Base-by-base conservation (phyloP, 2,888 invertebrate species). In the Zygaena filipendulae region DNA sequence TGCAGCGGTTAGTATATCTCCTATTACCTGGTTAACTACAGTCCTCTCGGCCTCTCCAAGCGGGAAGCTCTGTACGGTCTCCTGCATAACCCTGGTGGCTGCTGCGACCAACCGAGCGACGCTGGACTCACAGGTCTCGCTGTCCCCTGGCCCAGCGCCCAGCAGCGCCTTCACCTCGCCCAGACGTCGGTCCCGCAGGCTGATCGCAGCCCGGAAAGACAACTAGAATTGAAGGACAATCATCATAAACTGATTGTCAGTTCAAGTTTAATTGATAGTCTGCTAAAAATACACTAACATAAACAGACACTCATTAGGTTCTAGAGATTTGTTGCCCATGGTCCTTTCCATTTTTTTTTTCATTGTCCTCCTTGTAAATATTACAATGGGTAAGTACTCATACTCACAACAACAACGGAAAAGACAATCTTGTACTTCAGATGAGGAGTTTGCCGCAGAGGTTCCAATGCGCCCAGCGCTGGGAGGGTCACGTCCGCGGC, bases 381-480 rank as follows among this genome's bases (percentile, higher is more conserved):
- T n/a, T n/a, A n/a, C n/a, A n/a, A n/a, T n/a, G n/a, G n/a, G n/a
- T n/a, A n/a, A n/a, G n/a, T n/a, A n/a, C n/a, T n/a, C n/a, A 16
- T 45, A 85, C 92, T 88, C 74, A 97, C 97, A 77, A 97, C 97
- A 45, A 95, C 89, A 33, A 96, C 92, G 33, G 96, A 97, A 79
- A 97, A 97, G 41, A 97, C 85, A 43, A 97, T 92, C 83, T 97
- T 97, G 49, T 90, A 88, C 79, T 97, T 97, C 40, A 97, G 84
- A 53, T 94, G 93, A 34, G 91, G 89, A 8, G 92, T 91, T 42
- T 92, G 90, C 30, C 86, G 83, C 31, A 97, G 83, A 39, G 91
- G 90, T 6, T 88, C 87, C 33, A 97, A 79, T 14, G 86, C 84
- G 45, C 93, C 90, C 35, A 97, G 79, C 6, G 95, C 91, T 45